phyloP scores from a whole-genome alignment of 2,113 vertebrate species.

The Antennarius striatus region DNA sequence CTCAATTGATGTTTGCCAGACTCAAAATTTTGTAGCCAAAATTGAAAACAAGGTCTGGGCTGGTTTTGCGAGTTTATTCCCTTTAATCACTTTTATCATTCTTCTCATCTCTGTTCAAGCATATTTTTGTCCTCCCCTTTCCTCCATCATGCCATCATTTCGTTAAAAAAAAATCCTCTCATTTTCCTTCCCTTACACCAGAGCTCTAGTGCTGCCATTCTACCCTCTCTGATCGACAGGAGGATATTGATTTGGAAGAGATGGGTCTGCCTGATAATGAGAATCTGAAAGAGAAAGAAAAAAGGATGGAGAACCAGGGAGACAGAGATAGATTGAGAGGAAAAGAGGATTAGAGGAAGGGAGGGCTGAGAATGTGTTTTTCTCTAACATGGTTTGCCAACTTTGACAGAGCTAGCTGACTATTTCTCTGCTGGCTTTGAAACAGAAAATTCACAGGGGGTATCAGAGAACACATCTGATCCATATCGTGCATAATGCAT shows the following conservation, averaged over 20 bases:
- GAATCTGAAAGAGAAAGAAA: constrained; percentile 44
- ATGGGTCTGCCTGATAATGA: constrained; percentile 67
- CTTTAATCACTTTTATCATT: background rate
- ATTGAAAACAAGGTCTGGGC: background rate
- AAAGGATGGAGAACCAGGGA: constrained; percentile 27
- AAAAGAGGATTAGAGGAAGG: constrained; percentile 62
- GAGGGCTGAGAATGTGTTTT: constrained; percentile 41
- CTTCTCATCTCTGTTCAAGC: background rate
- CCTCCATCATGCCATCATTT: constrained; percentile 11
- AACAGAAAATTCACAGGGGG: constrained; percentile 56
- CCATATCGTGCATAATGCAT: constrained; percentile 43
- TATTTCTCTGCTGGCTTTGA: constrained; percentile 57
- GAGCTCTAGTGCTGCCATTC: constrained; percentile 8
- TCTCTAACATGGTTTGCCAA: constrained; percentile 61
- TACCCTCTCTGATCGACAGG: constrained; percentile 55
- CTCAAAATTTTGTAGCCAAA: too few relatives aligned
- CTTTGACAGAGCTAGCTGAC: constrained; percentile 48
- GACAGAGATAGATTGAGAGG: constrained; percentile 48
- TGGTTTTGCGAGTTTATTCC: background rate
- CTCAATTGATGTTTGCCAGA: too few relatives aligned
- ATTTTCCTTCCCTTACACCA: constrained; percentile 8
- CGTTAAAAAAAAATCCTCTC: background rate
- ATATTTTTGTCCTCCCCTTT: background rate
- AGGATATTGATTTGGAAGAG: constrained; percentile 69
- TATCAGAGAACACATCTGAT: constrained; percentile 64